Evolutionary conservation across 2,113 vertebrate genomes (phyloP), one percentile per base, ranked within the genome.

Genomic region (Menidia beryllina): DNA sequence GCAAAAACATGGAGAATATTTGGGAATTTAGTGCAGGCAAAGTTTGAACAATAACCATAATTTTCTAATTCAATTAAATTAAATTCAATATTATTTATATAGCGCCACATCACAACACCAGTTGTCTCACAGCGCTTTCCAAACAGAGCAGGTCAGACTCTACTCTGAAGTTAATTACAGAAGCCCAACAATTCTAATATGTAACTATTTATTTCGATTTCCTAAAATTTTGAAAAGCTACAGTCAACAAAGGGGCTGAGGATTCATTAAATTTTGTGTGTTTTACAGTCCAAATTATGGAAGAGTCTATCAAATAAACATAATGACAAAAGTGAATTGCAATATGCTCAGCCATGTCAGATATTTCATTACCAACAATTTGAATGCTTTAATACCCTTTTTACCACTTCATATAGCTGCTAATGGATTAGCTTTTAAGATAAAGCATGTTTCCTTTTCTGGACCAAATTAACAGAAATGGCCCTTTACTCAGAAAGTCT

Each of bases 281-380:
- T 61, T 75, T 69, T 30, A 57, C 30, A 60, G 56, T 77, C 61
- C 50, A 67, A 45, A 67, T 63, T 41, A 41, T 34, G 21, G 52
- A 60, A 60, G 24, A 25, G 49, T 14, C 48, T 72, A 27, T 52
- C 30, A 64, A 52, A 43, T 43, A 5, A 5, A 7, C 1, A n/a
- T 2, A 19, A 19, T n/a, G n/a, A 45, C 7, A 14, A 45, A 45
- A n/a, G 4, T 7, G 7, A 39, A 39, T 13, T 8, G 7, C 3
- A 39, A 14, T 20, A 5, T 13, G n/a, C 20, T 45, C 9, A 13
- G 30, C 21, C n/a, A n/a, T 10, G 25, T 69, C 51, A 43, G 24
- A 15, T 20, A 23, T n/a, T n/a, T 17, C 30, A 51, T 47, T 26
- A 58, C 56, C 54, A n/a, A 50, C 14, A 53, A 66, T 38, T 20